Percentiles rank a stretch among this genome's conserved stretches.
phyloP scores from a whole-genome alignment of 1,140 invertebrate species.

The Nasonia longicornis region DNA sequence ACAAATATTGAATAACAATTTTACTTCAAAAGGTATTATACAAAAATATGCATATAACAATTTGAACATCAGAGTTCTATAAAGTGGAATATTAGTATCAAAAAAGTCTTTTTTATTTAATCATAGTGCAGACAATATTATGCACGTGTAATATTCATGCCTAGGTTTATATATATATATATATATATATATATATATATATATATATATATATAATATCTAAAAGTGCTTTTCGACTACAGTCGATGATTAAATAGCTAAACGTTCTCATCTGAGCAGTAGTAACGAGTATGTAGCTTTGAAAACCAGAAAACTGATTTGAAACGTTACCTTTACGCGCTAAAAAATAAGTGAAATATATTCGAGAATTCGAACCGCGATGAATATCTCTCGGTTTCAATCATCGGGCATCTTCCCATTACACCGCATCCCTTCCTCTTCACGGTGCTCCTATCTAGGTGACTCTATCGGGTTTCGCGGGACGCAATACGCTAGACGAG shows the following conservation, averaged over 20 bases:
- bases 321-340: not conserved
- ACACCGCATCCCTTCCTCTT: not conserved
- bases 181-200: constrained; percentile 27
- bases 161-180: constrained; percentile 24
- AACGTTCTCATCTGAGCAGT: constrained; percentile 33
- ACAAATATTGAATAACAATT: not conserved
- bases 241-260: constrained; percentile 7
- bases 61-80: not conserved
- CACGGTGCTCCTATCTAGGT: not conserved
- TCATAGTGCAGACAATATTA: no score
- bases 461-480: not conserved
- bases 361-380: not conserved
- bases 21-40: not conserved
- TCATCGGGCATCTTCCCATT: not conserved
- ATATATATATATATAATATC: constrained; percentile 23
- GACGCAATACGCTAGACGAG: not conserved
- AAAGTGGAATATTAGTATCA: not conserved
- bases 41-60: not conserved
- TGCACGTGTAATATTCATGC: constrained; percentile 11
- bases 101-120: no score
- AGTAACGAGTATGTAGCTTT: no score
- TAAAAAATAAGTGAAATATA: not conserved
- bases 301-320: not conserved
- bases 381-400: not conserved
- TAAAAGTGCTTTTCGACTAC: constrained; percentile 36